Evolutionary conservation across 2,888 invertebrate species (phyloP).

Genomic region (Brachyopa scutellaris): DNA sequence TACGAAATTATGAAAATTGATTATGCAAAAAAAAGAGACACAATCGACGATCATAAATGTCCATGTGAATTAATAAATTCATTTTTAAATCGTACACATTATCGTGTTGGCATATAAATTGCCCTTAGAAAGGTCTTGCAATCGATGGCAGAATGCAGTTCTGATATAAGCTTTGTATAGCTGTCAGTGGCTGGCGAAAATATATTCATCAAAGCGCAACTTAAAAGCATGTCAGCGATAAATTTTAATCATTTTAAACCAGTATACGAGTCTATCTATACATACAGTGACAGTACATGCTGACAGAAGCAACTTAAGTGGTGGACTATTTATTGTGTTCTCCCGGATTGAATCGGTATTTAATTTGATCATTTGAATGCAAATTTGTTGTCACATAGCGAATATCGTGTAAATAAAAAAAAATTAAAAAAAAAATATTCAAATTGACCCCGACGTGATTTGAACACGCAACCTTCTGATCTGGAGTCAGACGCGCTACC

Average conservation of each 20-base stretch:
- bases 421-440: background rate
- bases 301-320: conserved; percentile 45
- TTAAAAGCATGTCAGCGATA: conserved; percentile 49
- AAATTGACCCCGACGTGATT: conserved; percentile 48
- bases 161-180: too few relatives aligned
- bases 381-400: conserved; percentile 37
- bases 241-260: conserved; percentile 29
- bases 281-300: too few relatives aligned
- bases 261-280: too few relatives aligned
- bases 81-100: conserved; percentile 12
- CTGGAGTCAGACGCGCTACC: conserved; percentile 73
- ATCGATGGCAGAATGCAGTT: background rate
- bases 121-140: background rate
- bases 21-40: background rate
- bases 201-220: conserved; percentile 37
- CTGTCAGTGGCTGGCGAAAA: too few relatives aligned
- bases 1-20: conserved; percentile 25
- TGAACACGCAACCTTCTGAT: conserved; percentile 73
- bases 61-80: conserved; percentile 34
- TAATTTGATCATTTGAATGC: conserved; percentile 41
- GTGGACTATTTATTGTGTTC: conserved; percentile 56
- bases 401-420: background rate
- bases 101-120: background rate
- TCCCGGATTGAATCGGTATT: conserved; percentile 38
- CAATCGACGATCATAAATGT: conserved; percentile 22